A percentile compares a stretch with the other conserved stretches of the same genome.
Conservation (phyloP, 2,113 vertebrate species). For the Antechinus stuartii region DNA sequence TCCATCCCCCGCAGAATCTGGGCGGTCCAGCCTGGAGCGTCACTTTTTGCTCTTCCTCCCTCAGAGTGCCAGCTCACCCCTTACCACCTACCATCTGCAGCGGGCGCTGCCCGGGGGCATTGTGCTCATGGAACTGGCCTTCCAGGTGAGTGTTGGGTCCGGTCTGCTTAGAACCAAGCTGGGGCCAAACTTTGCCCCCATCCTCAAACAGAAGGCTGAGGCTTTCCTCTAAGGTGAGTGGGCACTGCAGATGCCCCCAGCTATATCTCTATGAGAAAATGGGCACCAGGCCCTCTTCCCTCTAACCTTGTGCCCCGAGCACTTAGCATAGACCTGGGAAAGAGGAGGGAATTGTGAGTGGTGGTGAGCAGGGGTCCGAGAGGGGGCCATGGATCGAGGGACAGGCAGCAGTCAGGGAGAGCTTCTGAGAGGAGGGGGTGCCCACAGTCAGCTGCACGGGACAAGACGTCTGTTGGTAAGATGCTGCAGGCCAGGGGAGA, state of each 20-base stretch:
- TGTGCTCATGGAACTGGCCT: conserved; percentile 96
- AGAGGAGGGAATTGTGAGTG: no score
- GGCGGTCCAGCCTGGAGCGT: background rate
- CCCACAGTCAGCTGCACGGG: background rate
- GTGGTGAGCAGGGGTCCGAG: no score
- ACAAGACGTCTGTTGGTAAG: background rate
- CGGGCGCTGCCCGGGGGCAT: conserved; percentile 97
- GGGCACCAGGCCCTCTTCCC: no score
- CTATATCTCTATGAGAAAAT: background rate
- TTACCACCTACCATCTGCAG: conserved; percentile 93
- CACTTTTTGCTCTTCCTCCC: conserved; percentile 58
- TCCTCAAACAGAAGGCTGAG: background rate
- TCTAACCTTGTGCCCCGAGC: background rate
- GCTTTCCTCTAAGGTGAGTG: background rate
- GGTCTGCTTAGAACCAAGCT: background rate
- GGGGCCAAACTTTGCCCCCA: background rate
- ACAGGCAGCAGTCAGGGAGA: background rate
- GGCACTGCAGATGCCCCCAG: background rate
- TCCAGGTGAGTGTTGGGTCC: conserved; percentile 88
- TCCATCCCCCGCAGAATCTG: background rate
- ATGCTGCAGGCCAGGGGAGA: background rate
- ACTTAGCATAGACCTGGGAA: no score
- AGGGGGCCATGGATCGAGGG: background rate
- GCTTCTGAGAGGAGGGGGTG: no score
- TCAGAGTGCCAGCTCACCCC: conserved; percentile 86